Percentiles rank a stretch among this genome's conserved stretches.
phyloP scores from a whole-genome alignment of 2,797 vertebrate species.

The Adelosebastes latens region DNA sequence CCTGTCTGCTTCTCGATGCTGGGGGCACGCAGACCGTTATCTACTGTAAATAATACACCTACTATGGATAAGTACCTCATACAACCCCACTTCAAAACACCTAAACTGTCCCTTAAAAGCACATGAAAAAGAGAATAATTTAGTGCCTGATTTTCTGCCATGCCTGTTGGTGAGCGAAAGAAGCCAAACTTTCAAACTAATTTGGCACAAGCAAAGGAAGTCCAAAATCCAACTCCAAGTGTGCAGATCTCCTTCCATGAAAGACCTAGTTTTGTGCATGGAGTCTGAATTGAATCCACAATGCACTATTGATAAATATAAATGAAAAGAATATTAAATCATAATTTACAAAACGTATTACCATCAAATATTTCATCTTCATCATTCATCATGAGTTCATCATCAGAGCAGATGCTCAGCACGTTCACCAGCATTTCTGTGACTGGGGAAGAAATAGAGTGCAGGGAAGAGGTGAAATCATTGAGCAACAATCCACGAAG shows the following conservation, averaged over 20 bases:
- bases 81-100: too few species aligned
- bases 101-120: neutral
- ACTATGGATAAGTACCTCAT: too few species aligned
- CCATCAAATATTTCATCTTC: slow-evolving; percentile 96
- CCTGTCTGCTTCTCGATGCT: too few species aligned
- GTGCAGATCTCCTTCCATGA: neutral
- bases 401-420: slow-evolving; percentile 98
- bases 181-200: neutral
- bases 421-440: slow-evolving; percentile 99
- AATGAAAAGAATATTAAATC: neutral
- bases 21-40: too few species aligned
- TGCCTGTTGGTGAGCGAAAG: neutral
- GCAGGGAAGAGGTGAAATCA: neutral
- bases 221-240: neutral
- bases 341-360: slow-evolving; percentile 73
- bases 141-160: neutral
- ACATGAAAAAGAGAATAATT: neutral
- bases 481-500: neutral
- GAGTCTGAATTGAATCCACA: neutral
- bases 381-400: slow-evolving; percentile 96
- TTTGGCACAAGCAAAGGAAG: neutral
- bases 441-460: slow-evolving; percentile 79
- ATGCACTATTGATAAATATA: neutral
- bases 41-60: too few species aligned
- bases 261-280: neutral